Evolutionary conservation across 1,140 invertebrate genomes (phyloP).

Genomic region (Bombus waltoni): DNA sequence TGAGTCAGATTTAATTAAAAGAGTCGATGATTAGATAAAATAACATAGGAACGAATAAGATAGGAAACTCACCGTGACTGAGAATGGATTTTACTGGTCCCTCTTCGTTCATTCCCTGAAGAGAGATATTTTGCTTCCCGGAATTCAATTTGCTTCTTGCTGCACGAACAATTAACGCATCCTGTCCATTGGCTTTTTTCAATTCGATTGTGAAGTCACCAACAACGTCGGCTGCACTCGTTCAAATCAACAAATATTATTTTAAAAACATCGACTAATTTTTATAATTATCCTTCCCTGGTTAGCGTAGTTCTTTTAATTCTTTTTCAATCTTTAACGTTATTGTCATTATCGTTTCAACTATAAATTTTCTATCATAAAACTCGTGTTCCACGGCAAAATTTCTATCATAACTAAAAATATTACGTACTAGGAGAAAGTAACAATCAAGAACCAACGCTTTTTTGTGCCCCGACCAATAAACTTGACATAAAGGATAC

Average conservation of each 20-base stretch:
- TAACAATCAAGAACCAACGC: background rate
- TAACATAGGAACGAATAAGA: background rate
- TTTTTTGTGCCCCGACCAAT: background rate
- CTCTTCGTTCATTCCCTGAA: slow-evolving; percentile 78
- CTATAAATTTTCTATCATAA: background rate
- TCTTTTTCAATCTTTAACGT: background rate
- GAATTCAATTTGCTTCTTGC: slow-evolving; percentile 75
- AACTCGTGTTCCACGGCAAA: background rate
- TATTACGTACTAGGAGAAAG: background rate
- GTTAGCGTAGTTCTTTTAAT: background rate
- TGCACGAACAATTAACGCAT: slow-evolving; percentile 76
- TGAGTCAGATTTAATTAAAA: no score
- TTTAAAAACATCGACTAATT: background rate
- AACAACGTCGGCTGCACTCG: slow-evolving; percentile 71
- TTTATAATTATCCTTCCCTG: no score
- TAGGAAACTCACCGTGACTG: slow-evolving; percentile 70
- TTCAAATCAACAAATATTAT: background rate
- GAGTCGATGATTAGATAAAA: no score
- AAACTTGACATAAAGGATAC: background rate
- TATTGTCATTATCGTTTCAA: background rate
- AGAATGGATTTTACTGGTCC: slow-evolving; percentile 76
- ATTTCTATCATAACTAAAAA: background rate
- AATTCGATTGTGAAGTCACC: slow-evolving; percentile 79
- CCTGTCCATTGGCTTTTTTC: slow-evolving; percentile 73
- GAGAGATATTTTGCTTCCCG: slow-evolving; percentile 67